phyloP scores from a whole-genome alignment of 2,113 vertebrate species.

The Clinocottus analis region DNA sequence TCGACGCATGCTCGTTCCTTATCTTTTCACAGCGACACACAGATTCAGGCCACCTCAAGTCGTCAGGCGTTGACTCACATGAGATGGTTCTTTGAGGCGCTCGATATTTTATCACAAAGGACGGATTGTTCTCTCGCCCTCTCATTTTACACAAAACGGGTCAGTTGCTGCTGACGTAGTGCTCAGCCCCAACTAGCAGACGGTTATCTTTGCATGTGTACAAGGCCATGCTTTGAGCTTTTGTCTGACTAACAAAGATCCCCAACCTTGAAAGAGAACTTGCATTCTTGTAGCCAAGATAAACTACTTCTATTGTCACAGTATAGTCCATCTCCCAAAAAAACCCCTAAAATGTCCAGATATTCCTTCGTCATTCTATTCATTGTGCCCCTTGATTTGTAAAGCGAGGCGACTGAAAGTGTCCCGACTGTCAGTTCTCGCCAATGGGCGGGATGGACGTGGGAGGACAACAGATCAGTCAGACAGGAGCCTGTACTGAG shows the following conservation, averaged over 20 bases:
- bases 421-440: slow-evolving; percentile 7
- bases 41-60: slow-evolving; percentile 44
- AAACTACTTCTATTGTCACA: not conserved
- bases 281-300: not conserved
- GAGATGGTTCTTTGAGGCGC: slow-evolving; percentile 39
- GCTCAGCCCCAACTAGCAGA: not conserved
- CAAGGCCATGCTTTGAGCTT: slow-evolving; percentile 12
- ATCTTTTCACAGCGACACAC: slow-evolving; percentile 54
- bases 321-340: not conserved
- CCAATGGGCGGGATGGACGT: slow-evolving; percentile 47
- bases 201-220: slow-evolving; percentile 6
- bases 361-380: slow-evolving; percentile 5
- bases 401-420: slow-evolving; percentile 53
- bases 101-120: slow-evolving; percentile 52
- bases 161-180: slow-evolving; percentile 24
- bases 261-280: not conserved
- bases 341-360: too few relatives aligned
- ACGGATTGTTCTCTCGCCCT: slow-evolving; percentile 51
- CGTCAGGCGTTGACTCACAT: slow-evolving; percentile 69
- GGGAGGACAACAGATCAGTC: slow-evolving; percentile 49
- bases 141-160: slow-evolving; percentile 54
- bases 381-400: slow-evolving; percentile 15
- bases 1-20: slow-evolving; percentile 46
- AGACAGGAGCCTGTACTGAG: slow-evolving; percentile 60
- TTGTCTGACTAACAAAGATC: not conserved